Conservation (phyloP, 2,113 vertebrate species). For the Notothenia coriiceps region DNA sequence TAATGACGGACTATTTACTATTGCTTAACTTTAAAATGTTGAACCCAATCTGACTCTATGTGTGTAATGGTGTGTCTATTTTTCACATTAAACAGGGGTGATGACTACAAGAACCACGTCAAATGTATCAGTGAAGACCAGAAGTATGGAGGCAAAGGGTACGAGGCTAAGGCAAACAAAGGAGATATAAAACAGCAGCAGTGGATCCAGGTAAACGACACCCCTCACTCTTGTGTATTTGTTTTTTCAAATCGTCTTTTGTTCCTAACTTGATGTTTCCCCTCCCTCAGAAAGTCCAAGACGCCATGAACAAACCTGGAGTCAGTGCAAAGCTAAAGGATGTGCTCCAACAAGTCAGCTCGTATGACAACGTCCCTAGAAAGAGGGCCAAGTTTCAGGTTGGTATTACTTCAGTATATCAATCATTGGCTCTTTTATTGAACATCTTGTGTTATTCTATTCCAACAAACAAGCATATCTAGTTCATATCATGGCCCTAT, state of each 20-base stretch:
- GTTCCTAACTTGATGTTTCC: conserved; percentile 9
- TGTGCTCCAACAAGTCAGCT: conserved; percentile 88
- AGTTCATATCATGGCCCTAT: too few relatives aligned
- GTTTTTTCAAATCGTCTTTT: background rate
- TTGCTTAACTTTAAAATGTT: too few relatives aligned
- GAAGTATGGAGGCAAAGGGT: conserved; percentile 95
- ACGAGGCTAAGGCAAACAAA: conserved; percentile 91
- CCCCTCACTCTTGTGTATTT: background rate
- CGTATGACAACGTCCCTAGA: conserved; percentile 93
- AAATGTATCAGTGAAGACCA: conserved; percentile 94
- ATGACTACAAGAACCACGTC: conserved; percentile 91
- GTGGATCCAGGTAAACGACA: conserved; percentile 90
- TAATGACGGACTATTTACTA: conserved; percentile 57
- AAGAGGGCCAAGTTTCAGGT: conserved; percentile 98
- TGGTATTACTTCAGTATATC: background rate
- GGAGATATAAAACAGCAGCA: conserved; percentile 94
- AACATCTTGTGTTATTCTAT: background rate
- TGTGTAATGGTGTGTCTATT: background rate
- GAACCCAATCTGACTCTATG: too few relatives aligned
- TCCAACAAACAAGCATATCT: too few relatives aligned
- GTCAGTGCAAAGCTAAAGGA: conserved; percentile 86
- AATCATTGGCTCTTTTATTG: background rate
- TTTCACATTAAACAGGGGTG: conserved; percentile 82
- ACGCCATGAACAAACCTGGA: conserved; percentile 88
- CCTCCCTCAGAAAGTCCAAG: conserved; percentile 88